Percentiles rank a stretch among this genome's conserved stretches.
phyloP scores from a whole-genome alignment of 64 coral and sea anemone genomes.

The Montipora capricornis region DNA sequence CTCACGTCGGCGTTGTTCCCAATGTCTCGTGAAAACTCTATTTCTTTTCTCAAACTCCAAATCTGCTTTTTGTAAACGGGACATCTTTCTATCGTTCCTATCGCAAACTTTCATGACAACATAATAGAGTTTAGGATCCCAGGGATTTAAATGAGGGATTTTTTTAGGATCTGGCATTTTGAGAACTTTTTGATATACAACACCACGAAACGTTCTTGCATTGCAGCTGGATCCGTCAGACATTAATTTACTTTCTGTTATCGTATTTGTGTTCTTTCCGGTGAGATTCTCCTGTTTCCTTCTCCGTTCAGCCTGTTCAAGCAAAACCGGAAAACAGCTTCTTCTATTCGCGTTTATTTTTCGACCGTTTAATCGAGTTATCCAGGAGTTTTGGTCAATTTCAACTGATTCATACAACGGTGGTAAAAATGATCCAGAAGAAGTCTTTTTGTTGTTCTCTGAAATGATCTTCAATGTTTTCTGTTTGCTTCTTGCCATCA shows the following conservation, averaged over 20 bases:
- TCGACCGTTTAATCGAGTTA: conserved; percentile 59
- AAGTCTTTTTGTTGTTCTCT: conserved; percentile 41
- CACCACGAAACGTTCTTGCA: conserved; percentile 26
- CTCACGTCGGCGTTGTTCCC: conserved; percentile 7
- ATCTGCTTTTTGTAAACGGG: conserved; percentile 1
- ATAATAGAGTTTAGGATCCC: conserved; percentile 42
- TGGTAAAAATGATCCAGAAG: background rate
- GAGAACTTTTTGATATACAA: conserved; percentile 27
- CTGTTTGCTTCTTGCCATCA: conserved; percentile 36
- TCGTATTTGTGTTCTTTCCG: background rate
- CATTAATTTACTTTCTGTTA: background rate
- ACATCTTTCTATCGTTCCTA: background rate
- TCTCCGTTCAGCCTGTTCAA: background rate
- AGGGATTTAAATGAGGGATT: conserved; percentile 17
- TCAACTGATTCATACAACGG: background rate
- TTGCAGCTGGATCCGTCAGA: background rate
- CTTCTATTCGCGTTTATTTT: background rate
- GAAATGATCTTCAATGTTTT: conserved; percentile 35
- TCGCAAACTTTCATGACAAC: conserved; percentile 36
- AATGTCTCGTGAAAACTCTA: conserved; percentile 45
- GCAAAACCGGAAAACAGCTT: conserved; percentile 77
- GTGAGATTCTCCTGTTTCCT: background rate
- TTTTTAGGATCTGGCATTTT: conserved; percentile 33
- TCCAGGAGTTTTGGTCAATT: background rate
- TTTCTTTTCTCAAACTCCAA: conserved; percentile 27